Evolutionary conservation across 2,797 vertebrate species (phyloP).

Genomic region (Smutsia gigantea): DNA sequence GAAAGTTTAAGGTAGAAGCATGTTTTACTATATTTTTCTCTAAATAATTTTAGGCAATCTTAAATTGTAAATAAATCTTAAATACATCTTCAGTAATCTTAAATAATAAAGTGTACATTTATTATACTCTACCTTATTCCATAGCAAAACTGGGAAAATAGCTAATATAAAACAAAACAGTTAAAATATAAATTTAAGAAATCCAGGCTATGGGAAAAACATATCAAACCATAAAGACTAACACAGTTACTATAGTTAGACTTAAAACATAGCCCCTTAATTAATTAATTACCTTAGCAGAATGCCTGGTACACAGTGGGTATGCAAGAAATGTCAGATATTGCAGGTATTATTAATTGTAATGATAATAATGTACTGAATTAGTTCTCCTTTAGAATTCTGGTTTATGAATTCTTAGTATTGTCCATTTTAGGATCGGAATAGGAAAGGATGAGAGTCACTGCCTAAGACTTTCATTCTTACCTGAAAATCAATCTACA

Average conservation of each 20-base stretch:
- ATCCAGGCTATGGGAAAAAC: neutral
- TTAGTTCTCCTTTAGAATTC: constrained; percentile 10
- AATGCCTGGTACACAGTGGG: neutral
- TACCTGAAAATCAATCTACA: neutral
- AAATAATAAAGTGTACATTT: neutral
- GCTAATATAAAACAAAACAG: neutral
- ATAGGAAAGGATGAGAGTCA: neutral
- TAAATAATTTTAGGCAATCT: constrained; percentile 28
- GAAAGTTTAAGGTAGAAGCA: constrained; percentile 96
- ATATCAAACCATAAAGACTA: neutral
- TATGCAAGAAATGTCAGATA: constrained; percentile 27
- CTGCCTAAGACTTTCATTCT: neutral
- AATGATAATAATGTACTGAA: neutral
- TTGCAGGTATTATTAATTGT: neutral
- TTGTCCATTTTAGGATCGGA: neutral
- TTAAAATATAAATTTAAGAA: constrained; percentile 37
- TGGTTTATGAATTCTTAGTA: neutral
- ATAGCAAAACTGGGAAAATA: neutral
- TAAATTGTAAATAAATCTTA: no score
- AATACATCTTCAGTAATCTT: neutral
- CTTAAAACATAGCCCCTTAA: neutral
- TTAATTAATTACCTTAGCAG: neutral
- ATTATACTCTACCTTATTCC: neutral
- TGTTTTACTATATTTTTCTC: constrained; percentile 51
- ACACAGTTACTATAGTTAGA: neutral